Evolutionary conservation across 2,888 invertebrate genomes (phyloP), one percentile per base, ranked within the genome.

Genomic region (Trachelus stipa): DNA sequence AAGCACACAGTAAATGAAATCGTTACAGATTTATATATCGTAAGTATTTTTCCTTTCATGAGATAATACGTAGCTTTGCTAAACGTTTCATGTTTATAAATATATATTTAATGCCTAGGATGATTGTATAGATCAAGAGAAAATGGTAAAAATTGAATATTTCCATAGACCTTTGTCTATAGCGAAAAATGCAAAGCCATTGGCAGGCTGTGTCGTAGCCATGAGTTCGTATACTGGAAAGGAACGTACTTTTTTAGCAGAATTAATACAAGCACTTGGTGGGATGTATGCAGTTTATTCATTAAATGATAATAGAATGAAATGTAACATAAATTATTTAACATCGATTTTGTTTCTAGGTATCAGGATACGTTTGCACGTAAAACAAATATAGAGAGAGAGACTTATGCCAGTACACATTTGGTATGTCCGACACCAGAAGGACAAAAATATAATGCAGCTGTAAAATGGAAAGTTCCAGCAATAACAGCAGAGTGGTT

Each of bases 401-500:
- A 91, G 73, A 92, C 95, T 0, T 84, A 93, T 0, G 95, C 95
- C 0, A 96, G 95, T 0, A 98, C 98, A 0, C 96, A 98, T 90
- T 92, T 98, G 0, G 92, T 98, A 4, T 96, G 96, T 82, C 94
- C 95, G 9, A 92, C 93, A 0, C 93, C 96, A 0, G 92, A 93
- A 33, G 97, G 98, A 0, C 96, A 96, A 85, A 98, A 98, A 89
- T 96, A 96, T 88, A 92, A 92, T 69, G 98, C 97, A 0, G 96
- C 97, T 0, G 86, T 96, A 0, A 97, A 96, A 90, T 98, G 98
- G 98, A 94, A 94, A 15, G 92, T 97, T 79, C 98, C 97, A 0
- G 96, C 96, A 1, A 95, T 98, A 0, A 94, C 91, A 0, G 95
- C 95, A 12, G 92, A 94, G 12, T 98, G 98, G 98, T 89, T 98